Evolutionary conservation across 1,140 invertebrate species (phyloP), one percentile per base, ranked within the genome.

Genomic region (Aphaenogaster ashmeadi): DNA sequence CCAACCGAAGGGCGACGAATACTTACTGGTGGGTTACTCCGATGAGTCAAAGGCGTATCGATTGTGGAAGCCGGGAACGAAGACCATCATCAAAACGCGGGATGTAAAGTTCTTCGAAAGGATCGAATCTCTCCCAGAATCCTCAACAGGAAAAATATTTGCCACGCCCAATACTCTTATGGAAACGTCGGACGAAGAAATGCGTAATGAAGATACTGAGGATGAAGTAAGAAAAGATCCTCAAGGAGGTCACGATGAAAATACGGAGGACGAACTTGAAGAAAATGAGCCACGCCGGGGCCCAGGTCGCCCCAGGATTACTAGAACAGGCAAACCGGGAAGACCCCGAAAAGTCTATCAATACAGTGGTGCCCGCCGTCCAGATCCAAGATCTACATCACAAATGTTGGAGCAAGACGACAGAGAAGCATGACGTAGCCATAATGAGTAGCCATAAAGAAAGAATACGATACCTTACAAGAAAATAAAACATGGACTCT

Each of bases 401-500:
- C 21, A 85, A 27, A 66, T 47, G 6, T 1, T 62, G 15, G 13
- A 72, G 18, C 52, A 47, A 52, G 54, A 50, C 0, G 52, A 79
- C 6, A 15, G 11, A 33, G 27, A 62, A 21, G 21, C 38, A 38
- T 75, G 58, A 85, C 69, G n/a, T n/a, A n/a, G n/a, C n/a, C n/a
- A n/a, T n/a, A n/a, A n/a, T n/a, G 75, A 44, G 15, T 9, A 11
- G 75, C 75, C 1, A 80, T 87, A 27, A 52, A 80, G 0, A 52
- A 64, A 4, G 67, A 87, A 47, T 74, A 64, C 13, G 33, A 66
- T 2, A 74, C 67, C 0, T 41, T 87, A 36, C 11, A 7, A 56
- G 18, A 64, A 87, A 87, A 87, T 74, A 52, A 60, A 13, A 74
- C 77, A 1, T 87, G 77, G 67, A 47, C n/a, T 1, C 58, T 87